Evolutionary conservation across 35 echinoderm and acorn worm species (phyloP).

Genomic region (Hemicentrotus pulcherrimus): DNA sequence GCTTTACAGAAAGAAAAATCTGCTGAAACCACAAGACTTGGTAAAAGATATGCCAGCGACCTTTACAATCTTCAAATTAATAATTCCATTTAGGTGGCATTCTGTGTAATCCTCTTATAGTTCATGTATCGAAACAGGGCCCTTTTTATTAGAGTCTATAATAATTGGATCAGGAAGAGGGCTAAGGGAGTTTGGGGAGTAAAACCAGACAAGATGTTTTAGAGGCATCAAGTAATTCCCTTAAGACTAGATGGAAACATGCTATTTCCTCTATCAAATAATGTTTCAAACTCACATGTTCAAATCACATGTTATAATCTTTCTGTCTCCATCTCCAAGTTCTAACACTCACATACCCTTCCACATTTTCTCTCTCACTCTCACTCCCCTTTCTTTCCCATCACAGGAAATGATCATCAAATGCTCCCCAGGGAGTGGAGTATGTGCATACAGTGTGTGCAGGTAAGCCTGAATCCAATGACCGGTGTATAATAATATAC

Average conservation of each 20-base stretch:
- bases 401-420: too few species aligned
- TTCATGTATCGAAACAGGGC: neutral
- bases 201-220: slow-evolving; percentile 16
- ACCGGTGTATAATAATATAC: too few species aligned
- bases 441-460: too few species aligned
- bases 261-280: neutral
- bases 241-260: neutral
- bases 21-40: neutral
- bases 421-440: too few species aligned
- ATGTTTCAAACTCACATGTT: neutral
- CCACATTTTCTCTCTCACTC: too few species aligned
- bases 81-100: neutral
- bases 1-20: neutral
- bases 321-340: neutral
- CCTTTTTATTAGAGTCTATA: neutral
- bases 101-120: neutral
- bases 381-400: too few species aligned
- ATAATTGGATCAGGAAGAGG: neutral
- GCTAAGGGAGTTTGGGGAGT: neutral
- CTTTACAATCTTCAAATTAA: neutral
- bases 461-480: too few species aligned
- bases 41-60: neutral
- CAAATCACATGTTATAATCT: neutral
- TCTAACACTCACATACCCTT: neutral
- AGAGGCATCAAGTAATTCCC: neutral